Evolutionary conservation across 2,797 vertebrate genomes (phyloP).

Genomic region (Xiphophorus birchmanni): DNA sequence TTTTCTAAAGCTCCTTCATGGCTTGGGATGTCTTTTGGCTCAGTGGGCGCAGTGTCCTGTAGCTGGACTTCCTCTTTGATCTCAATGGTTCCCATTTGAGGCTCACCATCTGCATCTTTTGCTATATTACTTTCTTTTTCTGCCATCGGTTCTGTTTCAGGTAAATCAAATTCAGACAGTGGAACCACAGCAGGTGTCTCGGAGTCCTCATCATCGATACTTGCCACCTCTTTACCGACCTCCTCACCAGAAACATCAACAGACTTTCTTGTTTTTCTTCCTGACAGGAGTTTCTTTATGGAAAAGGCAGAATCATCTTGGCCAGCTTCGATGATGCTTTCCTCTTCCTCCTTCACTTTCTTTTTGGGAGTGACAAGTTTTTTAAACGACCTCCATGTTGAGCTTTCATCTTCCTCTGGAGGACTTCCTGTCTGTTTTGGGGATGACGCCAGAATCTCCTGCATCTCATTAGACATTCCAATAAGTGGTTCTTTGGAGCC

Average conservation of each 20-base stretch:
- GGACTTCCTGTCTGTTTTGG: conserved; percentile 84
- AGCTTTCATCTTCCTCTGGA: conserved; percentile 85
- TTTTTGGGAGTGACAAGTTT: conserved; percentile 89
- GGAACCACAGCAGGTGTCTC: conserved; percentile 93
- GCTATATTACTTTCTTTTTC: conserved; percentile 43
- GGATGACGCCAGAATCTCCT: conserved; percentile 77
- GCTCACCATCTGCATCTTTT: conserved; percentile 41
- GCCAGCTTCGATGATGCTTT: conserved; percentile 73
- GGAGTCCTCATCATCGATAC: conserved; percentile 84
- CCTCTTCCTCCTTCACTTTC: conserved; percentile 86
- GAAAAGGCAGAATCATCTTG: conserved; percentile 89
- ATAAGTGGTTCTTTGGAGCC: conserved; percentile 60
- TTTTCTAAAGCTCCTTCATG: conserved; percentile 64
- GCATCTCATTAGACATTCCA: conserved; percentile 79
- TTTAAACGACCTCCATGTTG: conserved; percentile 94
- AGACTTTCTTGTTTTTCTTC: conserved; percentile 86
- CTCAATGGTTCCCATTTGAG: conserved; percentile 23
- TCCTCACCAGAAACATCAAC: conserved; percentile 79
- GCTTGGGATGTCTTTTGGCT: conserved; percentile 42
- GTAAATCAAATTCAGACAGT: conserved; percentile 88
- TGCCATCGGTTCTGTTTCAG: conserved; percentile 74
- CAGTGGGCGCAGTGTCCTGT: conserved; percentile 16
- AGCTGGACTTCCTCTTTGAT: conserved; percentile 29
- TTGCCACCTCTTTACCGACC: conserved; percentile 68
- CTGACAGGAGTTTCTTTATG: conserved; percentile 89